Conservation (phyloP, 2,888 invertebrate genomes). For the Nephrotoma appendiculata region DNA sequence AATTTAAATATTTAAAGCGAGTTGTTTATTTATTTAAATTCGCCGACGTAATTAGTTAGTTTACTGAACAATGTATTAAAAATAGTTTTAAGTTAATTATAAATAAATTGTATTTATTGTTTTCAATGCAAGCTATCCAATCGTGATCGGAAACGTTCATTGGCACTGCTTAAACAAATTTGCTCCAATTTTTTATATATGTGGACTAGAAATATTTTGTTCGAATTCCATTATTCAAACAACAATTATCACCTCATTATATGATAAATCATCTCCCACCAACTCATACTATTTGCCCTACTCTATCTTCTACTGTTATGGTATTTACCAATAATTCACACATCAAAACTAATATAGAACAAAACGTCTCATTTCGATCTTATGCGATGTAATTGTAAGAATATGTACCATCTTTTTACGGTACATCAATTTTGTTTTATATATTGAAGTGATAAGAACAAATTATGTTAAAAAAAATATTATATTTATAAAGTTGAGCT, state of each 20-base stretch:
- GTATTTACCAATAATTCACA: background rate
- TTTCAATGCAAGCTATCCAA: background rate
- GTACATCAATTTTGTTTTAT: background rate
- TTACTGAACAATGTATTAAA: background rate
- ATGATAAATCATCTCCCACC: background rate
- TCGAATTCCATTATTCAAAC: background rate
- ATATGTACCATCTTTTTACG: background rate
- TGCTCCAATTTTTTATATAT: background rate
- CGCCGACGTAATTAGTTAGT: background rate
- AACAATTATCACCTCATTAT: background rate
- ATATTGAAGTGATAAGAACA: conserved; percentile 2
- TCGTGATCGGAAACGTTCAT: no score
- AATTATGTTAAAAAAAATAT: background rate
- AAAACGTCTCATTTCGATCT: background rate
- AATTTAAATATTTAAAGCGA: background rate
- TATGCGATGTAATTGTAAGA: background rate
- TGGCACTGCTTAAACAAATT: background rate
- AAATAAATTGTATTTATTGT: background rate
- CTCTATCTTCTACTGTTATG: background rate
- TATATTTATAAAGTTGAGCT: background rate
- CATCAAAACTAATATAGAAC: background rate
- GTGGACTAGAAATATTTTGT: background rate
- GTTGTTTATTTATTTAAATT: background rate
- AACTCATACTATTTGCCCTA: background rate
- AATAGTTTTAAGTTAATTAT: background rate